phyloP scores from a whole-genome alignment of 2,797 vertebrate genomes.

The Manis pentadactyla region DNA sequence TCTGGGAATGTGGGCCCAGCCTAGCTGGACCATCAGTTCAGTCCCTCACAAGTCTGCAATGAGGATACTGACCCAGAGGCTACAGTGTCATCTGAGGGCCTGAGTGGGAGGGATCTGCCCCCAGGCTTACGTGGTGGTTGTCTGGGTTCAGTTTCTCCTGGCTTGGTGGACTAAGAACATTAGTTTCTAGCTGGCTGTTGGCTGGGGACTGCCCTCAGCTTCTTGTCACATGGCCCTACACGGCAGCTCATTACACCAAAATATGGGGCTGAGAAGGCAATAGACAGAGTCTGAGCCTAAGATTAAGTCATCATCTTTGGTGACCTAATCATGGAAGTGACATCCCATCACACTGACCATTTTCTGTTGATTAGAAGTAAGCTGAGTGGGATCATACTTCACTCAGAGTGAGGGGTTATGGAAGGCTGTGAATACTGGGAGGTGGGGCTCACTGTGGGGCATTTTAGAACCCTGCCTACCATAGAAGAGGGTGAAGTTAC shows the following conservation, averaged over 20 bases:
- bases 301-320: neutral
- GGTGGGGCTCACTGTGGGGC: neutral
- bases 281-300: neutral
- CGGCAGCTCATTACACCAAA: neutral
- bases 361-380: neutral
- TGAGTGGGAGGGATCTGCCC: neutral
- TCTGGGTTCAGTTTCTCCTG: neutral
- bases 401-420: neutral
- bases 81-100: neutral
- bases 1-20: neutral
- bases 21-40: neutral
- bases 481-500: neutral
- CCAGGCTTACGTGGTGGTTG: neutral
- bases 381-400: neutral
- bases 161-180: neutral
- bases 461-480: neutral
- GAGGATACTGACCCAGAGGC: neutral
- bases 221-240: neutral
- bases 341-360: neutral
- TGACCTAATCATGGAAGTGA: neutral
- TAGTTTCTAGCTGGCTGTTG: neutral
- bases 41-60: neutral
- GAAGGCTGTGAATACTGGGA: neutral
- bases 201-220: neutral
- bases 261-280: neutral